Evolutionary conservation across 2,888 invertebrate genomes (phyloP), one percentile per base, ranked within the genome.

Genomic region (Drosophila paucipuncta): DNA sequence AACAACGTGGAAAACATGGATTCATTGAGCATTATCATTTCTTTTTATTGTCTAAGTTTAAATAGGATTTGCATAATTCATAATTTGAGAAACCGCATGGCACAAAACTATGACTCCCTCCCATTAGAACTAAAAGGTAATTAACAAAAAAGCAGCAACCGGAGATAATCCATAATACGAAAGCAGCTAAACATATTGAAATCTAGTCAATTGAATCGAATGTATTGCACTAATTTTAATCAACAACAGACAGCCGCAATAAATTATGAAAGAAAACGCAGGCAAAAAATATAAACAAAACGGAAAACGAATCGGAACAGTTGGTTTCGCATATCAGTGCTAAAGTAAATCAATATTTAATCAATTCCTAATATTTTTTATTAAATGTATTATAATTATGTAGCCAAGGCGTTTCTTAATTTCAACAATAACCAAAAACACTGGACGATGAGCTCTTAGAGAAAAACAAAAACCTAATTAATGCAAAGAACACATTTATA

Each of bases 131-230:
- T 75, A 73, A 69, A 47, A 73, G 57, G 59, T 68, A 59, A 72
- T 68, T 53, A 68, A 60, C 57, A 75, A 50, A 55, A 55, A 55
- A 57, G 60, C 61, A 59, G 52, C 70, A 68, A 55, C 13, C 11
- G 59, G 62, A 84, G 61, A 60, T 58, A 72, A 80, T 73, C 73
- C 69, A 61, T 68, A 81, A 74, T 76, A 63, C 70, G 25, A 80
- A 82, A 78, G 59, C 81, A 83, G 85, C 72, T 80, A 86, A 71
- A 83, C 74, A 86, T 89, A 89, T 85, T 80, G 90, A 90, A 90
- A 89, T 86, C 85, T 86, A 86, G 85, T 86, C 85, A 86, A 86
- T 86, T 86, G 85, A 86, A 86, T 85, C 85, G 86, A 85, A 90
- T 85, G 89, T 89, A 85, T 90, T 85, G 86, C 68, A 85, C 84